These are phyloP conservation scores for Diorhabda elongata DNA, from an alignment of 1,140 invertebrate species.

Conservation along the genomic window DNA sequence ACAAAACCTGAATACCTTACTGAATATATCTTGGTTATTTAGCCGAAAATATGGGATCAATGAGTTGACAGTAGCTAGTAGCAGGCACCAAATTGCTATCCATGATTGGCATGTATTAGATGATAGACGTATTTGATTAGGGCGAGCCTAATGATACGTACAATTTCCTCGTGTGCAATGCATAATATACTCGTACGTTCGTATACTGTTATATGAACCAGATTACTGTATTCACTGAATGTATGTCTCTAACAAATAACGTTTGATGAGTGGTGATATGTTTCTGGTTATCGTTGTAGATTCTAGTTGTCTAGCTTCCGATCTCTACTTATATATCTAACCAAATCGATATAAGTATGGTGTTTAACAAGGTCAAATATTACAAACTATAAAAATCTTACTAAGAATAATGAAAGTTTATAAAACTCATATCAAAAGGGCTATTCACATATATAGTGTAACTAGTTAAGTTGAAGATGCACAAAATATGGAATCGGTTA, in stretches of 20 bases:
- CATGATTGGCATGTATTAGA: slow-evolving; percentile 46
- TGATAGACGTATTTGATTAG: slow-evolving; percentile 45
- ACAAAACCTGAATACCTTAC: too few species aligned
- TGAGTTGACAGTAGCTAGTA: neutral
- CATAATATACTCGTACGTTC: slow-evolving; percentile 32
- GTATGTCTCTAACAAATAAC: slow-evolving; percentile 39
- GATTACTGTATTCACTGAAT: slow-evolving; percentile 42
- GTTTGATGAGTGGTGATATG: slow-evolving; percentile 42
- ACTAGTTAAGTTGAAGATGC: too few species aligned
- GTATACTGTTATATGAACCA: slow-evolving; percentile 40
- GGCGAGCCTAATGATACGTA: slow-evolving; percentile 44
- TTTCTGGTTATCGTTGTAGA: slow-evolving; percentile 41
- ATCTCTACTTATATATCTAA: slow-evolving; percentile 3
- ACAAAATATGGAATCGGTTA: too few species aligned
- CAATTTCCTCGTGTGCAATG: slow-evolving; percentile 42
- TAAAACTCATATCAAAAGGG: too few species aligned
- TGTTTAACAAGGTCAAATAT: too few species aligned
- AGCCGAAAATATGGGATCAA: too few species aligned
- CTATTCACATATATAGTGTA: too few species aligned
- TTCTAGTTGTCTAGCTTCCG: slow-evolving; percentile 28
- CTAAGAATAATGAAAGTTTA: too few species aligned
- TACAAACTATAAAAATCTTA: too few species aligned
- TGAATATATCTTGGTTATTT: too few species aligned
- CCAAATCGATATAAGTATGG: too few species aligned
- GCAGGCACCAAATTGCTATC: slow-evolving; percentile 37